These are phyloP conservation scores for Lordiphosa andalusiaca DNA, from an alignment of 2,888 invertebrate species.

Conservation along the genomic window DNA sequence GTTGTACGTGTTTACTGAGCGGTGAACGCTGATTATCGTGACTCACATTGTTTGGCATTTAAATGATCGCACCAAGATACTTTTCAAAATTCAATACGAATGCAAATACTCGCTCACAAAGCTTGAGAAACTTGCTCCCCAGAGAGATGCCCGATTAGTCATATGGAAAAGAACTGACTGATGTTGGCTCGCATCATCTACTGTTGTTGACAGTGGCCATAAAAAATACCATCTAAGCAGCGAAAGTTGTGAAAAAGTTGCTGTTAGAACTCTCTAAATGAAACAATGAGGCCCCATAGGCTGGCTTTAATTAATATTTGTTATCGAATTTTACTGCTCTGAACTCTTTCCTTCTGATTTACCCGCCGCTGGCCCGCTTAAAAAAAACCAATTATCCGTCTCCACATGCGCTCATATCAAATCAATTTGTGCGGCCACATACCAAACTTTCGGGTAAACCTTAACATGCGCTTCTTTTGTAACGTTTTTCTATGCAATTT, in stretches of 20 bases:
- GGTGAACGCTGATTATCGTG: conserved; percentile 66
- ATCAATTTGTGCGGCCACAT: conserved; percentile 51
- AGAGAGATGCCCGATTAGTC: no score
- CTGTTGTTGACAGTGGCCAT: conserved; percentile 50
- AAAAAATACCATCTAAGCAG: conserved; percentile 35
- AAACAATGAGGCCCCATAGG: conserved; percentile 13
- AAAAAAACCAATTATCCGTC: conserved; percentile 53
- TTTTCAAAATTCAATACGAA: conserved; percentile 43
- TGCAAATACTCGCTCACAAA: conserved; percentile 45
- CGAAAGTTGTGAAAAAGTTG: conserved; percentile 55
- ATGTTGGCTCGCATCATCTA: conserved; percentile 1
- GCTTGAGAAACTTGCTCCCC: no score
- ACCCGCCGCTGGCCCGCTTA: conserved; percentile 13
- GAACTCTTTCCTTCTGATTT: conserved; percentile 27
- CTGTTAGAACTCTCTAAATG: conserved; percentile 40
- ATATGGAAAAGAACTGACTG: neutral
- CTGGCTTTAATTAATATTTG: conserved; percentile 44
- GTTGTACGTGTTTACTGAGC: conserved; percentile 63
- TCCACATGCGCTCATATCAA: conserved; percentile 33
- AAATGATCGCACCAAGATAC: conserved; percentile 43
- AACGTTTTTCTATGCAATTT: conserved; percentile 53
- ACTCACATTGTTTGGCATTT: conserved; percentile 73
- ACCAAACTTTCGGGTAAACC: conserved; percentile 33
- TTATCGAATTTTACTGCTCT: conserved; percentile 25
- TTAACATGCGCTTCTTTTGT: conserved; percentile 48